phyloP scores from a whole-genome alignment of 2,888 invertebrate species.

The Cacoxenus indagator region DNA sequence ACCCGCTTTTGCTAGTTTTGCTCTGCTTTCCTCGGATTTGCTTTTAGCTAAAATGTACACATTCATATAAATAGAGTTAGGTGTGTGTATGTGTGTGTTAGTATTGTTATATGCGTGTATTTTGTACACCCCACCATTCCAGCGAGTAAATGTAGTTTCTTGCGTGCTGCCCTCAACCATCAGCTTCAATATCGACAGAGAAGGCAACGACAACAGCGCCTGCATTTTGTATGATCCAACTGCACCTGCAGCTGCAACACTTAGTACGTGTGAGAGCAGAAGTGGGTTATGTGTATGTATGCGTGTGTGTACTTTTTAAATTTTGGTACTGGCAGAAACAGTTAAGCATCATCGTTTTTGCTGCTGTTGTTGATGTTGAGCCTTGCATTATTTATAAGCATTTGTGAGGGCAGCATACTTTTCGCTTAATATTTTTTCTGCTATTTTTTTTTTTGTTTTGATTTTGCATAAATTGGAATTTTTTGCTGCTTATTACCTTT shows the following conservation, averaged over 20 bases:
- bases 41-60: background rate
- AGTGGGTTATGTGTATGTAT: background rate
- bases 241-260: background rate
- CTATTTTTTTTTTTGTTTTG: background rate
- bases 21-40: background rate
- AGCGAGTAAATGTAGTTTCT: background rate
- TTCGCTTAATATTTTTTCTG: background rate
- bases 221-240: background rate
- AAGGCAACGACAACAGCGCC: background rate
- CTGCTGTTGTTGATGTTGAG: background rate
- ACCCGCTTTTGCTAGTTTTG: background rate
- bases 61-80: background rate
- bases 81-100: background rate
- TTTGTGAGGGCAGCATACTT: constrained; percentile 12
- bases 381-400: constrained; percentile 21
- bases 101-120: background rate
- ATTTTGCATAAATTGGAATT: constrained; percentile 19
- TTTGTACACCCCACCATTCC: too few species aligned
- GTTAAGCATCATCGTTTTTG: background rate
- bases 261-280: background rate
- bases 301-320: background rate
- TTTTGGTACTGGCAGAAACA: constrained; percentile 4
- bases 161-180: background rate
- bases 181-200: background rate
- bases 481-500: background rate